Evolutionary conservation across 2,113 vertebrate species (phyloP).

Genomic region (Tinamus guttatus): DNA sequence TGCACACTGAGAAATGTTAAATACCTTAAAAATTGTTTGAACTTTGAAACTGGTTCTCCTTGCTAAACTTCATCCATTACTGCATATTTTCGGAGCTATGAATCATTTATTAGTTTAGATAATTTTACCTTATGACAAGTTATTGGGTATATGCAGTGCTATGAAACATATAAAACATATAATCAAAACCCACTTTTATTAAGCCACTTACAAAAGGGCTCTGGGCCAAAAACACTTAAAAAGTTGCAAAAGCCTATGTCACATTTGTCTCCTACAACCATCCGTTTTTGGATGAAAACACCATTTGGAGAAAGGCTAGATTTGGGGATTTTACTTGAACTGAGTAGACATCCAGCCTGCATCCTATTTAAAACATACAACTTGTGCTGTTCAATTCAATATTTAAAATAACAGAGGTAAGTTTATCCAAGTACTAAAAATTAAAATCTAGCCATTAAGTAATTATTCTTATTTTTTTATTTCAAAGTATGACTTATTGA

Average conservation of each 20-base stretch:
- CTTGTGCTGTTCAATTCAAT: neutral
- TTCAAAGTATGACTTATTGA: neutral
- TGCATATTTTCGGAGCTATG: constrained; percentile 9
- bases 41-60: neutral
- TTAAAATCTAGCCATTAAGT: neutral
- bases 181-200: neutral
- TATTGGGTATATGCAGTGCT: neutral
- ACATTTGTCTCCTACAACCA: neutral
- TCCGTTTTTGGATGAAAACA: neutral
- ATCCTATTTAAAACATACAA: neutral
- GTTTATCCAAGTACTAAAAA: neutral
- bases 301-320: neutral
- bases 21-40: neutral
- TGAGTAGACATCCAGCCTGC: neutral
- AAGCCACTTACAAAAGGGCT: neutral
- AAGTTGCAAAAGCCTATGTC: neutral
- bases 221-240: neutral
- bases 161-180: neutral
- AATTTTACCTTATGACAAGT: constrained; percentile 26
- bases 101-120: constrained; percentile 42
- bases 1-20: neutral
- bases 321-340: neutral
- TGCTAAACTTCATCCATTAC: neutral
- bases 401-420: neutral
- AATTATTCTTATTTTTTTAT: neutral